A percentile compares a stretch with the other conserved stretches of the same genome.
Evolutionary conservation across 2,113 vertebrate species (phyloP).

Genomic region (Proteles cristata): DNA sequence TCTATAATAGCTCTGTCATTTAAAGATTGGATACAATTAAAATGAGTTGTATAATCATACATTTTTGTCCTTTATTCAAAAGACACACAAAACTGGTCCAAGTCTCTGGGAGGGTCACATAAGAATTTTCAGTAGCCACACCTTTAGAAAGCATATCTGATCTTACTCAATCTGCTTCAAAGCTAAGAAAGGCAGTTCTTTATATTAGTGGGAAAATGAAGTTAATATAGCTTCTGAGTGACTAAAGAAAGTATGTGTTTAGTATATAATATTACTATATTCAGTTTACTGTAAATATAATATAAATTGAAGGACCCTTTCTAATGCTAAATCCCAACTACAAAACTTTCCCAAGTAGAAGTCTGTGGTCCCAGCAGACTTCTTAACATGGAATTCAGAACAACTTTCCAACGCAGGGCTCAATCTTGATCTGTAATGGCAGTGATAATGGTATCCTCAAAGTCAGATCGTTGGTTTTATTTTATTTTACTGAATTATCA

Average conservation of each 20-base stretch:
- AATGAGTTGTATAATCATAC: neutral
- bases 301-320: neutral
- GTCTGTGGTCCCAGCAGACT: neutral
- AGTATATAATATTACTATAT: neutral
- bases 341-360: neutral
- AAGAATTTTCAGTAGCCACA: neutral
- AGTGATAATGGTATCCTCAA: neutral
- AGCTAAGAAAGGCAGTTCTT: neutral
- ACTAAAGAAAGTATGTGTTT: neutral
- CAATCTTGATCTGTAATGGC: neutral
- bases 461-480: neutral
- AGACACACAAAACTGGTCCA: neutral
- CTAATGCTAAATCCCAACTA: neutral
- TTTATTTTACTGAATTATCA: neutral
- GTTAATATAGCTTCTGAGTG: neutral
- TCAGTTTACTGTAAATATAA: neutral
- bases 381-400: neutral
- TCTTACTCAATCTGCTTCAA: neutral
- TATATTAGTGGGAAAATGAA: neutral
- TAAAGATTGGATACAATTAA: neutral
- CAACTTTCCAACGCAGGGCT: neutral
- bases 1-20: neutral
- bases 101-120: neutral
- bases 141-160: neutral
- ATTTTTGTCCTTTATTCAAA: neutral